Base-by-base conservation (phyloP, 2,888 invertebrate genomes). In the Periphyllus acericola region DNA sequence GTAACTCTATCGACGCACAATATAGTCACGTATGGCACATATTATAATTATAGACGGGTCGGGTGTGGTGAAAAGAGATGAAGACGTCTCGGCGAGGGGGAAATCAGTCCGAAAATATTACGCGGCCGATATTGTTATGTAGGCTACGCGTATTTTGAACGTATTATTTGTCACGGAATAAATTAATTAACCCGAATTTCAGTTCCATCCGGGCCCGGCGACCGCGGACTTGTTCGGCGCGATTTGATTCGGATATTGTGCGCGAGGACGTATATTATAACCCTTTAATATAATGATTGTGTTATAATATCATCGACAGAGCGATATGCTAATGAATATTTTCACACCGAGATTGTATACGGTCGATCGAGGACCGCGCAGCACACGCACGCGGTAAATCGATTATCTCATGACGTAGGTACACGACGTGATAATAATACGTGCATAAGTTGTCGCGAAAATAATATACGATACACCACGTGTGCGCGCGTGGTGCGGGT, bases 111-210 rank as follows among this genome's bases (percentile, higher is more conserved):
- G 40, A 34, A 21, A 55, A 79, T n/a, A n/a, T 52, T 55, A 29
- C 55, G n/a, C 19, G n/a, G 34, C 36, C 3, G 29, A 87, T 46
- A 46, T 46, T 46, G 46, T 46, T 46, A 46, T 81, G 66, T 87
- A 87, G 87, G 87, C 74, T 81, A 60, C 32, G 29, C 40, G n/a
- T 55, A n/a, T n/a, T 71, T 32, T 78, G 40, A 76, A 78, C 32
- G 29, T 25, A n/a, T n/a, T 32, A 60, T 81, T 81, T 87, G 87
- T 87, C 80, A 81, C 87, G 87, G 87, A 87, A 46, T 87, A 66
- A 87, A 87, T 81, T 87, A 87, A 81, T 87, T 87, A 87, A 60
- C 80, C 46, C 80, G 74, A 29, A 87, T 87, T 74, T 36, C 17
- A 25, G n/a, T 66, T n/a, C 36, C 81, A 60, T 72, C 34, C 8